These are phyloP conservation scores for Dromas ardeola DNA, from an alignment of 2,113 vertebrate species.

Conservation along the genomic window DNA sequence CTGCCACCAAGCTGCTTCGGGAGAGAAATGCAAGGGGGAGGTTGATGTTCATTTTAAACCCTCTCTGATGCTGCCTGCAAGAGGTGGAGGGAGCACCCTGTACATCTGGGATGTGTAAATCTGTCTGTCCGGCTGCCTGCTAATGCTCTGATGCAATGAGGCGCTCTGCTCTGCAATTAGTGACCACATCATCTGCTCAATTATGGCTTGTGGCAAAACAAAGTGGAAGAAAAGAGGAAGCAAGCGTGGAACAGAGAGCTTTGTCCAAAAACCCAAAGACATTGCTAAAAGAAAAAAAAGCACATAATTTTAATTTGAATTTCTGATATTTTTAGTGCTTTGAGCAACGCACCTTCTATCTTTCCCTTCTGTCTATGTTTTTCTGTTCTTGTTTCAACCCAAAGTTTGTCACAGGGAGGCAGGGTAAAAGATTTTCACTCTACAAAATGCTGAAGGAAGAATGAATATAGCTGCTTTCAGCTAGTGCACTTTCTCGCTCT, in stretches of 20 bases:
- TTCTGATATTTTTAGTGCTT: neutral
- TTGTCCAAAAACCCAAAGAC: neutral
- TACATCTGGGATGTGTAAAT: neutral
- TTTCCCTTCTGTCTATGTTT: neutral
- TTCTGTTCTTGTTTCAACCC: neutral
- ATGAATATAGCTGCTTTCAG: neutral
- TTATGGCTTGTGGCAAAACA: neutral
- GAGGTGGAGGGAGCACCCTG: neutral
- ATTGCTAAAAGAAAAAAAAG: neutral
- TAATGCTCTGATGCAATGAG: neutral
- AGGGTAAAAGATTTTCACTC: neutral
- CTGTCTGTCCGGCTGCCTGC: neutral
- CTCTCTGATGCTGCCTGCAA: neutral
- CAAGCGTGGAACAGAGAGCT: neutral
- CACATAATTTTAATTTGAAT: neutral
- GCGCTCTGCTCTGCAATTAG: neutral
- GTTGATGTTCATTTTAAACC: neutral
- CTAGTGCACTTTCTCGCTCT: neutral
- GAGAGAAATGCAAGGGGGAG: neutral
- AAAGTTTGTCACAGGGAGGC: neutral
- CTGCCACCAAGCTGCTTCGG: rapidly evolving
- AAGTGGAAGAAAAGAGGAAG: neutral
- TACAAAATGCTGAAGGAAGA: neutral
- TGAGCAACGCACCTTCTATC: neutral
- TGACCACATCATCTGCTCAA: neutral